Conservation (phyloP, 2,797 vertebrate species). For the Zalophus californianus region DNA sequence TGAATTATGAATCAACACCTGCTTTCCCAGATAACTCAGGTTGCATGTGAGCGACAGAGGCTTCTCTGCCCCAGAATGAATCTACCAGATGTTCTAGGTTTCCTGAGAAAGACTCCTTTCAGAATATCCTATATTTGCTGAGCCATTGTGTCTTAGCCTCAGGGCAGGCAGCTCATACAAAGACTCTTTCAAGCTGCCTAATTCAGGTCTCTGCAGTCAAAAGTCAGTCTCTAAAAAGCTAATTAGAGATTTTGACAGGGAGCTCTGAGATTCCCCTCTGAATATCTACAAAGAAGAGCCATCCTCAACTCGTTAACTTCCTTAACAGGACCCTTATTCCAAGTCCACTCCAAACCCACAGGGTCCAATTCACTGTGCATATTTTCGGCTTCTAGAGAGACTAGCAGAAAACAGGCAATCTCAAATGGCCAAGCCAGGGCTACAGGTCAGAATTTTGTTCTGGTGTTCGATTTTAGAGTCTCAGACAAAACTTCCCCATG, state of each 20-base stretch:
- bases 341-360: not conserved
- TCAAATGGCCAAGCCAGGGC: not conserved
- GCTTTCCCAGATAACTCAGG: not conserved
- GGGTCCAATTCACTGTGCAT: not conserved
- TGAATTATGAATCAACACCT: not conserved
- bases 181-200: not conserved
- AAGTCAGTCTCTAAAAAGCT: not conserved
- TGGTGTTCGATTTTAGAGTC: not conserved
- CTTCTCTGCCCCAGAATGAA: not conserved
- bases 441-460: not conserved
- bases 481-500: not conserved
- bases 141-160: not conserved
- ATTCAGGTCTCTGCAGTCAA: not conserved
- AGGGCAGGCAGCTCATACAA: not conserved
- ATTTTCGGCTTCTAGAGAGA: not conserved
- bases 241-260: not conserved
- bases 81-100: not conserved
- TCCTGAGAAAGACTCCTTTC: not conserved
- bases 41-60: not conserved
- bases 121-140: not conserved
- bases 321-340: not conserved
- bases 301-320: not conserved
- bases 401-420: not conserved
- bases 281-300: not conserved
- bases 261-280: not conserved